A percentile compares a stretch with the other conserved stretches of the same genome.
These are phyloP conservation scores for Diploscapter pachys DNA, from an alignment of 1,140 invertebrate species.

Conservation along the genomic window DNA sequence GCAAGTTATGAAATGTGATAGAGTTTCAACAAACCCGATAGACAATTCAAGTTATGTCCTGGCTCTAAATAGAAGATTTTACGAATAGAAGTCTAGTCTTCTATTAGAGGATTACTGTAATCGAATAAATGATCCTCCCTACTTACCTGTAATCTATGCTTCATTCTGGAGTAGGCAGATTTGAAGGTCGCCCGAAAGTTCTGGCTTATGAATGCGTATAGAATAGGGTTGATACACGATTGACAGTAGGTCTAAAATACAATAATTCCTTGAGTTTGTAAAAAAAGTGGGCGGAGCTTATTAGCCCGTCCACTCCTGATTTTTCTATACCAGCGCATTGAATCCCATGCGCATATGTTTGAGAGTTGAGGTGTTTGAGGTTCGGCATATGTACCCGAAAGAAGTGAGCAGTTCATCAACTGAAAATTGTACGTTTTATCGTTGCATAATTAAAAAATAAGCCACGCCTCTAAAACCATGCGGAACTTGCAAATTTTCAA, in stretches of 20 bases:
- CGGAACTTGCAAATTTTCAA: no score
- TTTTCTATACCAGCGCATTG: constrained; percentile 25
- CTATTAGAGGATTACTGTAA: neutral
- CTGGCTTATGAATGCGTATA: constrained; percentile 78
- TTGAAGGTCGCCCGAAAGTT: constrained; percentile 72
- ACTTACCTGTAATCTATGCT: constrained; percentile 33
- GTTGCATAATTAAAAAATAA: neutral
- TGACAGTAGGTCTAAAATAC: constrained; percentile 67
- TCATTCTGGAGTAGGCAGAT: constrained; percentile 54
- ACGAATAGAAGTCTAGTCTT: no score
- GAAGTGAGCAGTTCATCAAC: constrained; percentile 40
- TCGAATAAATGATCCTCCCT: neutral
- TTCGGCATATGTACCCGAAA: constrained; percentile 43
- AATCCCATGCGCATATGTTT: constrained; percentile 46
- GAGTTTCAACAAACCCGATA: neutral
- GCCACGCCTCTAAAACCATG: constrained; percentile 1
- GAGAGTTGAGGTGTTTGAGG: constrained; percentile 39
- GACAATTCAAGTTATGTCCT: no score
- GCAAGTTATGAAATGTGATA: neutral
- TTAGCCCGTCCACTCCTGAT: neutral
- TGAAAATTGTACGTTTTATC: constrained; percentile 9
- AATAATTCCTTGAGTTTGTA: neutral
- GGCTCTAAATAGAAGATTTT: no score
- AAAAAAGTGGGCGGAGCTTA: constrained; percentile 59
- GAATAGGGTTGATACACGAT: constrained; percentile 74